Conservation (phyloP, 2,888 invertebrate species). For the Acleris holmiana region DNA sequence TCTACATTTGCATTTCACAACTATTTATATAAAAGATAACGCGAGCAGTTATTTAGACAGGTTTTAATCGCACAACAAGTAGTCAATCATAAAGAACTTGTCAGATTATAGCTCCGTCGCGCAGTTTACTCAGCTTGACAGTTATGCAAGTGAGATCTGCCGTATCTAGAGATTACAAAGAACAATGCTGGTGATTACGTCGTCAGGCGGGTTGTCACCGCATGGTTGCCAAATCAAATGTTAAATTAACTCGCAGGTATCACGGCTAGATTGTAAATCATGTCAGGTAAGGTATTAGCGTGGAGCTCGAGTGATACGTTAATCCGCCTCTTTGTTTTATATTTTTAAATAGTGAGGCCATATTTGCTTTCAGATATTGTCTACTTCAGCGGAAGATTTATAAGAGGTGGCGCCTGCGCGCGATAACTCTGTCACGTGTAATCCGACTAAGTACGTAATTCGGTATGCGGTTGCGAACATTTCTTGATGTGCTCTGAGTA, state of each 20-base stretch:
- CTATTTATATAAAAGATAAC: constrained; percentile 65
- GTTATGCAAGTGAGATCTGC: constrained; percentile 80
- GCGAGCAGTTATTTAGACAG: constrained; percentile 62
- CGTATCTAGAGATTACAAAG: constrained; percentile 77
- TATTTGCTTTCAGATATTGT: constrained; percentile 82
- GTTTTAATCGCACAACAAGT: constrained; percentile 68
- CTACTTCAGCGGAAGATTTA: constrained; percentile 77
- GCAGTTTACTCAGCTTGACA: constrained; percentile 73
- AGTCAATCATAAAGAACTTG: constrained; percentile 75
- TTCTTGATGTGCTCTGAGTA: constrained; percentile 59
- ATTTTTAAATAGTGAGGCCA: constrained; percentile 82
- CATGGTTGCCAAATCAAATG: constrained; percentile 78
- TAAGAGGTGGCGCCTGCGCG: constrained; percentile 75
- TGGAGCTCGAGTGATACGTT: constrained; percentile 74
- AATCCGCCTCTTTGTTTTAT: constrained; percentile 82
- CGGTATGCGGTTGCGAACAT: constrained; percentile 80
- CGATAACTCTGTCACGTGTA: constrained; percentile 80
- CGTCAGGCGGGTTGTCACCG: constrained; percentile 75
- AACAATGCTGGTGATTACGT: constrained; percentile 80
- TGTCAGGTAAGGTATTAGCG: constrained; percentile 72
- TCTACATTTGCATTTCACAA: constrained; percentile 65
- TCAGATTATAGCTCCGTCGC: constrained; percentile 73
- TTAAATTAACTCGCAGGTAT: constrained; percentile 69
- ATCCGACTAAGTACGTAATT: constrained; percentile 80
- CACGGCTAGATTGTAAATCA: constrained; percentile 77